Conservation (phyloP, 2,113 vertebrate genomes). For the Psittacula cyanocephala region DNA sequence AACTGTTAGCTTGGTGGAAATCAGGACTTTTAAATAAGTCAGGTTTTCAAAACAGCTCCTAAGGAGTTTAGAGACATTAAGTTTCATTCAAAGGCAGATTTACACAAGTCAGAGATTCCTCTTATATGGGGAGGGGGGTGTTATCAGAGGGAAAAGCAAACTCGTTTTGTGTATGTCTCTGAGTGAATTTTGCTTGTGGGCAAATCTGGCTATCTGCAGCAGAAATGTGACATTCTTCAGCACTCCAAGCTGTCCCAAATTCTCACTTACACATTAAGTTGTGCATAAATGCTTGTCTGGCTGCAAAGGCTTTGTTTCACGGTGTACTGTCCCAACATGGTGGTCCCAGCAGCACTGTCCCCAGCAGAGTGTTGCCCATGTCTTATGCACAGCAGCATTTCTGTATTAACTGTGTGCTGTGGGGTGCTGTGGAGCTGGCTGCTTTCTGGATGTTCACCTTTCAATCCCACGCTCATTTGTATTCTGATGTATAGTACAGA, state of each 20-base stretch:
- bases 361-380: neutral
- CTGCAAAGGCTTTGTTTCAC: neutral
- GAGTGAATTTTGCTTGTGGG: neutral
- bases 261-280: neutral
- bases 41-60: neutral
- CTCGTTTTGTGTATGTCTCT: neutral
- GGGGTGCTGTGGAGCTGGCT: neutral
- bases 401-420: neutral
- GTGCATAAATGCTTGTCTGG: neutral
- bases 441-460: neutral
- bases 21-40: neutral
- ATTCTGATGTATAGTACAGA: neutral
- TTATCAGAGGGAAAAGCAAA: neutral
- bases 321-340: neutral
- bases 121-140: fast-evolving
- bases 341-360: fast-evolving
- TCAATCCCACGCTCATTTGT: fast-evolving
- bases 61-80: neutral
- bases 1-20: neutral
- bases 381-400: neutral
- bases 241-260: neutral
- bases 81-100: neutral
- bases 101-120: neutral
- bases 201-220: neutral
- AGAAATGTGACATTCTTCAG: neutral